Base-by-base conservation (phyloP, 1,140 invertebrate genomes). In the Colletes gigas region DNA sequence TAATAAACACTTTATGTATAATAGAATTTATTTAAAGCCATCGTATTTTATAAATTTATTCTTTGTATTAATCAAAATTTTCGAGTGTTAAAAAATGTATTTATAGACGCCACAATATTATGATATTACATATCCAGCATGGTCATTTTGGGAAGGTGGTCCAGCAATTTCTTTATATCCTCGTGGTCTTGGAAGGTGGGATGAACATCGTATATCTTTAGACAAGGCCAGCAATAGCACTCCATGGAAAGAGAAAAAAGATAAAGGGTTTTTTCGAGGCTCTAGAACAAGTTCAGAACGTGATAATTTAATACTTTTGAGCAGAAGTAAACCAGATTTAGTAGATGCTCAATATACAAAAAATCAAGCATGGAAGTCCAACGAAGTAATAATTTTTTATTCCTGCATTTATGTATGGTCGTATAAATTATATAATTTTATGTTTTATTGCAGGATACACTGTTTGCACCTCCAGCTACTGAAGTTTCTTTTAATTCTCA, bases 331-430 rank as follows among this genome's bases (percentile, higher is more conserved):
- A 62, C 96, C 97, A 17, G 94, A 97, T 4, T 90, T 99, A 59
- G 96, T 98, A 21, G 97, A 99, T 94, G 98, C 98, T 10, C 95
- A 97, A 81, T 99, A 99, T 92, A 99, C 98, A 0, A 99, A 99
- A 93, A 99, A 99, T 94, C 98, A 99, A 94, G 98, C 98, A 1
- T 99, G 98, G 98, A 99, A 98, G 92, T 99, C 98, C 50, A 95
- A 97, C 85, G 94, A 95, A 78, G 96, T 97, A 94, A 78, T 67
- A 65, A 67, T 69, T 78, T 69, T 12, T 77, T 76, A 54, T 52
- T 59, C 10, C 9, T 63, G 69, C 55, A 21, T 52, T 39, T 65
- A 3, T 62, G 10, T 69, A 63, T 30, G 8, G 1, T 60, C 30
- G 15, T 41, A 19, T 12, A 4, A 17, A 1, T 55, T 7, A 14